Base-by-base conservation (phyloP, 2,888 invertebrate genomes). In the Pseudolycoriella hygida region DNA sequence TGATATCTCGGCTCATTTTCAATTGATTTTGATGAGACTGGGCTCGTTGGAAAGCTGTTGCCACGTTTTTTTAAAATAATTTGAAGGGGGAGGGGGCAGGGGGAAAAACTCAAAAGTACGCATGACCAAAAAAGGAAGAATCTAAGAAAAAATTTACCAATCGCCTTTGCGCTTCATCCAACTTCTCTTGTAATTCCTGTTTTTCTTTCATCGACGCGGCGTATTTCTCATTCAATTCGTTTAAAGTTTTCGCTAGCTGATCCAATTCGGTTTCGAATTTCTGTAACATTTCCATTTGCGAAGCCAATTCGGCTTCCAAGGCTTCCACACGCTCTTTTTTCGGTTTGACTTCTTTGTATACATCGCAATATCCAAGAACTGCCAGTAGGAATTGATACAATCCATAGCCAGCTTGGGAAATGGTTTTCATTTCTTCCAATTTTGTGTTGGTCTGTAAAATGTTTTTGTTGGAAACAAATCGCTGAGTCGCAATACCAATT, bases 361-460 rank as follows among this genome's bases (percentile, higher is more conserved):
- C 87, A 2, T 81, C 78, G 57, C 87, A 92, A 62, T 90, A 93
- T n/a, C 79, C 84, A 46, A 92, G 68, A 0, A 92, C 89, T 10
- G 92, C 92, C 30, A 73, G 73, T 0, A 92, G 84, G 60, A 89
- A 89, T 60, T 80, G 85, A 10, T 88, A 70, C 8, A 93, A 68
- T 6, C 89, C 89, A 48, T 75, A 81, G 51, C 90, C 92, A 40
- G 90, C 92, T 60, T 80, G 76, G 57, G 89, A 89, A 51, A 90
- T 81, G 17, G 67, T 69, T 51, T 77, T 76, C 88, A 93, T 89
- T 42, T 86, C 84, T 40, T 85, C 85, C 20, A 88, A 59, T 53
- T 82, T 80, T 50, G 74, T 75, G 17, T 74, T 72, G 46, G 56
- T 50, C 46, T 49, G 15, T 14, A 43, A 25, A 25, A 6, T 25